These are phyloP conservation scores for Desoria tigrina DNA, from an alignment of 2,888 invertebrate species.

Conservation along the genomic window DNA sequence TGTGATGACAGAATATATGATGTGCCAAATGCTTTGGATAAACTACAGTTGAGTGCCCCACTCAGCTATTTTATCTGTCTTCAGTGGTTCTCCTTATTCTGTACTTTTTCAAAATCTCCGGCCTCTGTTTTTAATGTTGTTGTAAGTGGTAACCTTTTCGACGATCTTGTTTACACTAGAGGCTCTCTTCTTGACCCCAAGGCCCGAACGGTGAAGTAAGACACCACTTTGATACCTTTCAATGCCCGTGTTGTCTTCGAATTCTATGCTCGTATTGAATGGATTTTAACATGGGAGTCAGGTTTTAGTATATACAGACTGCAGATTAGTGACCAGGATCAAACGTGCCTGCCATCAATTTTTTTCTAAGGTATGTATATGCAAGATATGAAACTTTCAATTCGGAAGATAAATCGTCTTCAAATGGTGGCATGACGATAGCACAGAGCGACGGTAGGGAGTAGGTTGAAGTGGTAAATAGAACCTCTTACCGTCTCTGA, in stretches of 20 bases:
- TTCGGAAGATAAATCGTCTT: background rate
- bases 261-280: no score
- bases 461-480: background rate
- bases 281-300: no score
- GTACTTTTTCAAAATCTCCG: background rate
- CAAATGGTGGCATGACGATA: background rate
- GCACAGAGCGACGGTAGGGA: background rate
- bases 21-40: slow-evolving; percentile 16
- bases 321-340: no score
- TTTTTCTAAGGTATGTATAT: no score
- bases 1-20: slow-evolving; percentile 12
- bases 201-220: no score
- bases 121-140: background rate
- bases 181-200: no score
- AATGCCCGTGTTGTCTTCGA: no score
- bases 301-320: no score
- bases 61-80: background rate
- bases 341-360: no score
- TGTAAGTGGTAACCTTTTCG: slow-evolving; percentile 5
- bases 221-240: no score
- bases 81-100: background rate
- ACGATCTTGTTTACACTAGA: background rate
- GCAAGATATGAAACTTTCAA: no score
- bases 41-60: slow-evolving; percentile 10
- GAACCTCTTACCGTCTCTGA: background rate